phyloP scores from a whole-genome alignment of 2,113 vertebrate species.

The Vulpes vulpes region DNA sequence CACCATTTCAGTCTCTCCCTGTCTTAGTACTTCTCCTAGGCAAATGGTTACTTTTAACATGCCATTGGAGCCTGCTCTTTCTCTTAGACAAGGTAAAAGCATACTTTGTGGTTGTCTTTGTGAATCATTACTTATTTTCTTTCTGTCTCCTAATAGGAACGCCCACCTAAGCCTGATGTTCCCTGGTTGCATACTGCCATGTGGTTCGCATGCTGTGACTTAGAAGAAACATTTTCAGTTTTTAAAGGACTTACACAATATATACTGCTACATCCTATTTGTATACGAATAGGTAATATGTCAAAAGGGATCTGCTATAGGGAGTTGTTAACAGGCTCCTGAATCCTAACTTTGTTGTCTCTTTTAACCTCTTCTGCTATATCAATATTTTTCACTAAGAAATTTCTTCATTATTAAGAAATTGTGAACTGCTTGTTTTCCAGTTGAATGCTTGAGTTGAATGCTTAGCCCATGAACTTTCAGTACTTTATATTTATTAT shows the following conservation, averaged over 20 bases:
- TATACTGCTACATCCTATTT: conserved; percentile 84
- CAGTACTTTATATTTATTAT: neutral
- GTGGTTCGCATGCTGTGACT: conserved; percentile 90
- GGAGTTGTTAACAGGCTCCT: neutral
- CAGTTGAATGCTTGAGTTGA: neutral
- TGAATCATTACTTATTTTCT: conserved; percentile 39
- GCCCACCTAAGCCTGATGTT: conserved; percentile 84
- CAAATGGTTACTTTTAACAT: conserved; percentile 28
- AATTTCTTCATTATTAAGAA: conserved; percentile 53
- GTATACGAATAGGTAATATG: conserved; percentile 87
- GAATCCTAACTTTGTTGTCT: neutral
- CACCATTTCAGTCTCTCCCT: neutral
- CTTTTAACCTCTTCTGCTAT: conserved; percentile 37
- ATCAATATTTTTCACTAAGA: neutral
- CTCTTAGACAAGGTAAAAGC: neutral
- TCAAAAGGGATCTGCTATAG: neutral
- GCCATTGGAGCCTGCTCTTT: neutral
- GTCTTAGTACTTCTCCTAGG: neutral
- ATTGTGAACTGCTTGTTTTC: neutral
- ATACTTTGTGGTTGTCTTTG: neutral
- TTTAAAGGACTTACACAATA: conserved; percentile 88
- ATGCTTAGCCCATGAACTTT: conserved; percentile 28
- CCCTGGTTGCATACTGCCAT: conserved; percentile 86
- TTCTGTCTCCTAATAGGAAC: conserved; percentile 79
- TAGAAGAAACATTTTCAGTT: conserved; percentile 87